Percentiles rank a stretch among this genome's conserved stretches.
Evolutionary conservation across 2,113 vertebrate species (phyloP).

Genomic region (Ageneiosus marmoratus): DNA sequence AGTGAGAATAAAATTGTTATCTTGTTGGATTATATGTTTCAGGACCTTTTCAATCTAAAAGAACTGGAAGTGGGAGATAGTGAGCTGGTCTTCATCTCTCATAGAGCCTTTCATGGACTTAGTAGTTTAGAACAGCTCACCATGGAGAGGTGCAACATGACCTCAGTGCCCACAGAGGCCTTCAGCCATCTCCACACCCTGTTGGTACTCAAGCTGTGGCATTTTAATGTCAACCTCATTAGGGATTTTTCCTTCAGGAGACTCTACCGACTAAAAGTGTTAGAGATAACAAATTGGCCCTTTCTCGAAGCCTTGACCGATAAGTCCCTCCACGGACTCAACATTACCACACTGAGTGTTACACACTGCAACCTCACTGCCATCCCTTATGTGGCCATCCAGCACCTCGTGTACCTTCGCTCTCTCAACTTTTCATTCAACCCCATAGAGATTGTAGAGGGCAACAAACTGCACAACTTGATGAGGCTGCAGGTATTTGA

Average conservation of each 20-base stretch:
- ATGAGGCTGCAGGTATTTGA: conserved; percentile 94
- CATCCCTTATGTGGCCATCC: conserved; percentile 91
- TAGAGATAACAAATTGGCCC: conserved; percentile 93
- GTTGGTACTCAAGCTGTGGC: conserved; percentile 84
- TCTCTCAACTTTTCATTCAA: conserved; percentile 97
- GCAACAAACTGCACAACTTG: conserved; percentile 89
- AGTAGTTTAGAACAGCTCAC: conserved; percentile 92
- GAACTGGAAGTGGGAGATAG: conserved; percentile 96
- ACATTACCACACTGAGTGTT: conserved; percentile 91
- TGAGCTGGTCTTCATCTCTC: conserved; percentile 95
- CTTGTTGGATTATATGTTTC: conserved; percentile 97
- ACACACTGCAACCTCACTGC: conserved; percentile 90
- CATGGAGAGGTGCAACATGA: conserved; percentile 93
- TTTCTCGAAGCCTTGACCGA: conserved; percentile 90
- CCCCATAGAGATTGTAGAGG: conserved; percentile 88
- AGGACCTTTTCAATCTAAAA: conserved; percentile 95
- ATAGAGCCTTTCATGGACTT: conserved; percentile 92
- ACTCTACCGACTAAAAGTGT: conserved; percentile 87
- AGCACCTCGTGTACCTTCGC: conserved; percentile 91
- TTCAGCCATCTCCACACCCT: conserved; percentile 93
- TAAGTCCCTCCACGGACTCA: conserved; percentile 93
- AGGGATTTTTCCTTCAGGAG: conserved; percentile 95
- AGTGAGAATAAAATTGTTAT: conserved; percentile 99
- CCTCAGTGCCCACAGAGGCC: conserved; percentile 92
- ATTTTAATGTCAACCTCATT: conserved; percentile 90